These are phyloP conservation scores for Andinoacara biseriatus DNA, from an alignment of 2,113 vertebrate species.

Conservation along the genomic window DNA sequence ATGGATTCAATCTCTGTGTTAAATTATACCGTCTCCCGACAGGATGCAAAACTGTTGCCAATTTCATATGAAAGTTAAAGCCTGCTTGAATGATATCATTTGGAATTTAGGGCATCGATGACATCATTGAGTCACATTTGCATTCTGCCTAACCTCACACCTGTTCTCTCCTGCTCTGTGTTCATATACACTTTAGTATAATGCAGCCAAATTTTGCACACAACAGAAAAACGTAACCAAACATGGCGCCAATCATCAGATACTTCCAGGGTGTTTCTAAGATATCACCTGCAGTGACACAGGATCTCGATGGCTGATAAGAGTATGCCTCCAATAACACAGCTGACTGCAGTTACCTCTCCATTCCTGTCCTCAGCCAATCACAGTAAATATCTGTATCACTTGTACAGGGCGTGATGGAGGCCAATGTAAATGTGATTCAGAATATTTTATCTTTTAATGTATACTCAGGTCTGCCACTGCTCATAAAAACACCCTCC, in stretches of 20 bases:
- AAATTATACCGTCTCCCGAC: too few species aligned
- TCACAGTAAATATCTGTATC: conserved; percentile 8
- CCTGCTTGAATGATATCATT: not conserved
- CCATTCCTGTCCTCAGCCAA: conserved; percentile 1
- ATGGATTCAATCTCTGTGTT: not conserved
- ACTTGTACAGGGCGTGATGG: not conserved
- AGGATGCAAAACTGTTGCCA: not conserved
- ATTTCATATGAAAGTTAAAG: not conserved
- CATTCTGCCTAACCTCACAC: not conserved
- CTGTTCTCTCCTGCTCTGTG: not conserved
- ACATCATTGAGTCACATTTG: not conserved
- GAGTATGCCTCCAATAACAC: not conserved
- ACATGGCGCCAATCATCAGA: not conserved
- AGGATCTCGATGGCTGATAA: not conserved
- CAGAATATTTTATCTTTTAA: not conserved
- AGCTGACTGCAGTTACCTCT: not conserved
- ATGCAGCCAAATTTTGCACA: not conserved
- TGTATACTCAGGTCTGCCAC: not conserved
- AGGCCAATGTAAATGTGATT: conserved; percentile 1
- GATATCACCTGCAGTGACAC: not conserved
- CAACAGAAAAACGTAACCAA: not conserved
- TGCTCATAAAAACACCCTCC: conserved; percentile 13
- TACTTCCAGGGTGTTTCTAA: rapidly evolving
- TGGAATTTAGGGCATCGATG: not conserved
- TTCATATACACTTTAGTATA: not conserved